These are phyloP conservation scores for Silurus lanzhouensis DNA, from an alignment of 2,797 vertebrate species.

Conservation along the genomic window DNA sequence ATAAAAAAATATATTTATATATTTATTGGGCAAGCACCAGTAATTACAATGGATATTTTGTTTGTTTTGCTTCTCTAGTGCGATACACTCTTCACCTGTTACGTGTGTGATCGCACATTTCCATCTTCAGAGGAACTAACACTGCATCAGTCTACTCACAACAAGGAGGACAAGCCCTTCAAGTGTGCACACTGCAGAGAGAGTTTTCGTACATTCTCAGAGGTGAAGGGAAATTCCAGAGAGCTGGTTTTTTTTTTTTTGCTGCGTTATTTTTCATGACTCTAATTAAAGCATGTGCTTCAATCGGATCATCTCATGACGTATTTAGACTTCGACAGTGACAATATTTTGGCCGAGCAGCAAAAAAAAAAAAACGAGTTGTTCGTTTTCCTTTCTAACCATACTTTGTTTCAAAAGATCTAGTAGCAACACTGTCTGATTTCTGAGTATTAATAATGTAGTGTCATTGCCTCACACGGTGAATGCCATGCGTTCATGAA, in stretches of 20 bases:
- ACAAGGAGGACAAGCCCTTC: constrained; percentile 83
- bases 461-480: not conserved
- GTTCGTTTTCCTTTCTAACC: not conserved
- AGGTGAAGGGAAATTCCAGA: constrained; percentile 64
- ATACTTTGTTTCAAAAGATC: not conserved
- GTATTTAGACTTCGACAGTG: not conserved
- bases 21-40: no score
- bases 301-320: not conserved
- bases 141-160: constrained; percentile 81
- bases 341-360: not conserved
- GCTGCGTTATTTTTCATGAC: not conserved
- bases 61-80: constrained; percentile 33
- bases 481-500: not conserved
- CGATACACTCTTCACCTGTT: constrained; percentile 84
- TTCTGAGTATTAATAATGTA: no score
- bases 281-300: not conserved
- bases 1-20: no score
- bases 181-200: constrained; percentile 80
- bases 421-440: no score
- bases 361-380: no score
- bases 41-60: not conserved
- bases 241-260: no score
- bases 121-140: constrained; percentile 81
- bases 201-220: constrained; percentile 80
- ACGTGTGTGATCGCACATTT: constrained; percentile 81